Conservation (phyloP, 1,140 invertebrate species). For the Elysia chlorotica region DNA sequence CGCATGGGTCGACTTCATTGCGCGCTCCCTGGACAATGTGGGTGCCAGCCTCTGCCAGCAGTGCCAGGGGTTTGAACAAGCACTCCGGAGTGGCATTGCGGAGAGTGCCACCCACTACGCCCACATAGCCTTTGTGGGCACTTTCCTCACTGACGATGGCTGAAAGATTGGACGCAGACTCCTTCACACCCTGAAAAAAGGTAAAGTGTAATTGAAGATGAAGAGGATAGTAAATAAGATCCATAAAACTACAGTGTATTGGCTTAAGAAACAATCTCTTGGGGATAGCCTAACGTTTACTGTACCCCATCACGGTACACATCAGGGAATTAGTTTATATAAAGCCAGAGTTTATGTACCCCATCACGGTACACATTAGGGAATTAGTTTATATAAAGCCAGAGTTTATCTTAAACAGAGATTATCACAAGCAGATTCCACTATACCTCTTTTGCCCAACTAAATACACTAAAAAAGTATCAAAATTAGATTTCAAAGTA, state of each 20-base stretch:
- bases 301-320: too few relatives aligned
- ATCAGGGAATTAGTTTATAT: too few relatives aligned
- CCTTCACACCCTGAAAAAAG: slow-evolving; percentile 11
- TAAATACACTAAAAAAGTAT: too few relatives aligned
- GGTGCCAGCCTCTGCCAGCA: slow-evolving; percentile 18
- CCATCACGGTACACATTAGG: too few relatives aligned
- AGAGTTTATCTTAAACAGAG: too few relatives aligned
- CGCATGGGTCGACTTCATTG: slow-evolving; percentile 12
- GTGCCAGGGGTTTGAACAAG: slow-evolving; percentile 15
- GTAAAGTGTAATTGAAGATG: neutral
- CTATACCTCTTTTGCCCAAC: too few relatives aligned
- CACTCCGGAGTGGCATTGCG: slow-evolving; percentile 18
- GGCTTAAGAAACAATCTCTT: too few relatives aligned
- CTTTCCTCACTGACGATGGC: slow-evolving; percentile 21
- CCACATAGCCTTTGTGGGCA: slow-evolving; percentile 19
- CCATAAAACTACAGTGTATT: neutral
- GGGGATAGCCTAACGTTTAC: too few relatives aligned
- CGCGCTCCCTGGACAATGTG: slow-evolving; percentile 9
- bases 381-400: too few relatives aligned
- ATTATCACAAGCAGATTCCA: too few relatives aligned
- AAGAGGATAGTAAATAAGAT: neutral
- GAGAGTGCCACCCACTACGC: slow-evolving; percentile 10
- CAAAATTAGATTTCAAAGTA: too few relatives aligned
- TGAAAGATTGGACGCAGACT: slow-evolving; percentile 10
- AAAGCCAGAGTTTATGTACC: too few relatives aligned